A percentile compares a stretch with the other conserved stretches of the same genome.
Evolutionary conservation across 1,140 invertebrate genomes (phyloP).

Genomic region (Nasonia longicornis): DNA sequence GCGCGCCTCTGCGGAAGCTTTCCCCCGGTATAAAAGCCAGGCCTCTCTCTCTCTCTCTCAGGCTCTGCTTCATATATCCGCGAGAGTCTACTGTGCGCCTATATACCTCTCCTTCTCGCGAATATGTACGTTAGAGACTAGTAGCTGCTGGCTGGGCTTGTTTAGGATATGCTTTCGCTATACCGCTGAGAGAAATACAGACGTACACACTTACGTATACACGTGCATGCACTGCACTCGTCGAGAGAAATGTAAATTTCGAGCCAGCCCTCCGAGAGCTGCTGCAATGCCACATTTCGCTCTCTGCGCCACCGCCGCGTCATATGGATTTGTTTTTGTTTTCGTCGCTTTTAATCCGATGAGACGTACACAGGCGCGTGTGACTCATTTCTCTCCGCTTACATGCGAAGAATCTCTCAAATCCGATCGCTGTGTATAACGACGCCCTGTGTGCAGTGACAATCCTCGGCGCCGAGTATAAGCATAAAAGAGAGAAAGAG

Average conservation of each 20-base stretch:
- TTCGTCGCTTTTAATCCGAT: neutral
- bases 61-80: neutral
- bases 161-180: slow-evolving; percentile 1
- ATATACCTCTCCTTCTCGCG: neutral
- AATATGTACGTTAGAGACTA: slow-evolving; percentile 1
- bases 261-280: neutral
- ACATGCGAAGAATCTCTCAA: neutral
- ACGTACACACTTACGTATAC: neutral
- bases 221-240: neutral
- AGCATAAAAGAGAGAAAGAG: neutral
- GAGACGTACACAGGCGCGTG: too few relatives aligned
- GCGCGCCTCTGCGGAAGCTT: neutral
- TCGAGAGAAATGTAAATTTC: slow-evolving; percentile 10
- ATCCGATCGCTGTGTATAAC: slow-evolving; percentile 7
- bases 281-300: neutral
- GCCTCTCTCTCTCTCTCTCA: neutral
- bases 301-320: too few relatives aligned
- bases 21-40: neutral
- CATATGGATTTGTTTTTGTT: neutral
- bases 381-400: too few relatives aligned
- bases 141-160: neutral
- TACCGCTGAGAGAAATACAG: neutral
- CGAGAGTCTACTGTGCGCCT: neutral
- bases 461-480: slow-evolving; percentile 16
- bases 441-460: neutral